Evolutionary conservation across 2,888 invertebrate genomes (phyloP), one percentile per base, ranked within the genome.

Genomic region (Eupeodes luniger): DNA sequence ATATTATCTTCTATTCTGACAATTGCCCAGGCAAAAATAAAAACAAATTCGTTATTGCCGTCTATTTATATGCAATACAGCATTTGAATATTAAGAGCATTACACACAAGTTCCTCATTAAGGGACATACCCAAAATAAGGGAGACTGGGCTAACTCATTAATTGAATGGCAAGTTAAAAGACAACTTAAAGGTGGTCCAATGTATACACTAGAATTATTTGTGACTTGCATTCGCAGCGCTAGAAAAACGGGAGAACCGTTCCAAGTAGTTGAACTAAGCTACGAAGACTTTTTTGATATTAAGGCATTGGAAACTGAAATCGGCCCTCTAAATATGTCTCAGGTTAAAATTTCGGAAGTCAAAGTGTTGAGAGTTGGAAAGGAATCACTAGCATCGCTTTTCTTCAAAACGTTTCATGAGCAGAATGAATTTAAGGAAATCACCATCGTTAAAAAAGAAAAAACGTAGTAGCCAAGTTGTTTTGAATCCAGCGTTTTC

Each of bases 11-110:
- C 36, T 36, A 1, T 36, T 36, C 36, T 36, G 36, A 36, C 36
- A 36, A 36, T 36, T 36, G 36, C 36, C 36, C 36, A 36, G 36
- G 36, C 36, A 1, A 36, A 36, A 36, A 36, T 36, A 36, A 36
- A 36, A 36, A 36, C 36, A 36, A 36, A 36, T 36, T 36, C 7
- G 36, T 36, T 36, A 36, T 36, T 36, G 36, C 36, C 7, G 36
- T 36, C 7, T 2, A 36, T 36, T 0, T 36, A 36, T 1, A 36
- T 36, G 36, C 36, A 40, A 40, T 40, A 5, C 83, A 76, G 19
- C 76, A 57, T 62, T 69, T 89, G 70, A 79, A 81, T 84, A 81
- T 84, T 57, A 83, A 88, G 69, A 75, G 67, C 53, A 88, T 84
- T 57, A 86, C 76, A 34, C 64, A 74, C 47, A 74, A 81, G 72